Evolutionary conservation across 2,888 invertebrate genomes (phyloP).

Genomic region (Pimpla rufipes): DNA sequence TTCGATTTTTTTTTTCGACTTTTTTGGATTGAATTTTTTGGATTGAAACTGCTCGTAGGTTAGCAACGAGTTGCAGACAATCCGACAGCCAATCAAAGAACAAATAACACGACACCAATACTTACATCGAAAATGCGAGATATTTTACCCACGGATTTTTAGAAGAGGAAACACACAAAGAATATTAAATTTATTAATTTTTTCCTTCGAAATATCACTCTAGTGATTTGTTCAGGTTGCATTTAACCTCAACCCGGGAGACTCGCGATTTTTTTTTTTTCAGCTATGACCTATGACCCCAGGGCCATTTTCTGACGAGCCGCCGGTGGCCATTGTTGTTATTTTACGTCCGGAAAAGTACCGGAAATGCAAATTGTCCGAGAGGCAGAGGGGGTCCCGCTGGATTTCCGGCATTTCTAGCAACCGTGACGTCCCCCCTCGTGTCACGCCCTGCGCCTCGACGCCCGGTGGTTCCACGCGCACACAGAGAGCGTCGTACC

Average conservation of each 20-base stretch:
- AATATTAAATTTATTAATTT: neutral
- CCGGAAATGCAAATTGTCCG: slow-evolving; percentile 50
- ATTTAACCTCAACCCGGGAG: neutral
- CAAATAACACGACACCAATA: no score
- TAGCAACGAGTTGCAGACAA: no score
- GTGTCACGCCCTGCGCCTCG: slow-evolving; percentile 62
- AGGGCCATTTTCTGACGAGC: slow-evolving; percentile 23
- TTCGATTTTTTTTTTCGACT: no score
- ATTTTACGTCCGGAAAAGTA: slow-evolving; percentile 36
- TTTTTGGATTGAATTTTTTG: no score
- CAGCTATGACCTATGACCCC: neutral
- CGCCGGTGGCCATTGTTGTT: slow-evolving; percentile 41
- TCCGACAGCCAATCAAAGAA: no score
- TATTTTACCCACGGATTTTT: no score
- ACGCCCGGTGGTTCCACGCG: slow-evolving; percentile 39
- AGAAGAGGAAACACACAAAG: no score
- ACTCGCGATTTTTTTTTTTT: neutral
- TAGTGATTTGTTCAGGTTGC: neutral
- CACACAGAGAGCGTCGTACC: neutral
- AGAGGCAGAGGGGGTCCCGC: slow-evolving; percentile 2
- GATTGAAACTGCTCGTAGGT: no score
- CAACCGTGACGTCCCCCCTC: slow-evolving; percentile 54
- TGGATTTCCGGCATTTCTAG: slow-evolving; percentile 59
- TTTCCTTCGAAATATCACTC: neutral
- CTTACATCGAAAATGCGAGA: no score